These are phyloP conservation scores for Marcusenius ussheri DNA, from an alignment of 2,113 vertebrate species.

Conservation along the genomic window DNA sequence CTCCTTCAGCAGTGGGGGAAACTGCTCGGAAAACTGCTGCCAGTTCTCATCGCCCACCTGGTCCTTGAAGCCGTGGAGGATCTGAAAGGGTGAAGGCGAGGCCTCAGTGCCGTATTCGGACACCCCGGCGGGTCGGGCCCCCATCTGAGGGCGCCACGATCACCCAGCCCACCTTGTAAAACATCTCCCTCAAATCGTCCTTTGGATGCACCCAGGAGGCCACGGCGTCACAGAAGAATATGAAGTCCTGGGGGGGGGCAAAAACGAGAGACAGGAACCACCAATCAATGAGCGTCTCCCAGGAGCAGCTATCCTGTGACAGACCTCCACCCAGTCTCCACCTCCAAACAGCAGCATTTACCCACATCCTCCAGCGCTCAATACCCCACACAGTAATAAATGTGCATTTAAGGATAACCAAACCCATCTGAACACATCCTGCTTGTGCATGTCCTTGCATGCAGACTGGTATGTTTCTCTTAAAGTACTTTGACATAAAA, in stretches of 20 bases:
- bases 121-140: not conserved
- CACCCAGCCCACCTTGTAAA: constrained; percentile 75
- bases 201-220: constrained; percentile 92
- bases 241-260: constrained; percentile 71
- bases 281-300: not conserved
- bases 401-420: not conserved
- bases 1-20: constrained; percentile 83
- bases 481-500: not conserved
- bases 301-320: not conserved
- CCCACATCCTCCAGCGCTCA: not conserved
- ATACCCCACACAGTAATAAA: not conserved
- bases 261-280: not conserved
- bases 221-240: constrained; percentile 91
- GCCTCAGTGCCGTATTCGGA: not conserved
- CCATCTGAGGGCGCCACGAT: not conserved
- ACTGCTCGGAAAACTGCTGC: constrained; percentile 91
- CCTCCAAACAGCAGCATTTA: not conserved
- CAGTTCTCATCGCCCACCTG: constrained; percentile 89
- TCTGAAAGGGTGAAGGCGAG: constrained; percentile 49
- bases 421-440: not conserved
- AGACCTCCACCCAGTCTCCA: not conserved
- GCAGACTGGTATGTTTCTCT: not conserved
- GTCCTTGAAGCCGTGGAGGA: constrained; percentile 89
- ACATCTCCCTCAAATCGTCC: constrained; percentile 87
- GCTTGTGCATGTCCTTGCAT: not conserved